Percentiles rank a stretch among this genome's conserved stretches.
These are phyloP conservation scores for Perca flavescens DNA, from an alignment of 2,113 vertebrate genomes.

Conservation along the genomic window DNA sequence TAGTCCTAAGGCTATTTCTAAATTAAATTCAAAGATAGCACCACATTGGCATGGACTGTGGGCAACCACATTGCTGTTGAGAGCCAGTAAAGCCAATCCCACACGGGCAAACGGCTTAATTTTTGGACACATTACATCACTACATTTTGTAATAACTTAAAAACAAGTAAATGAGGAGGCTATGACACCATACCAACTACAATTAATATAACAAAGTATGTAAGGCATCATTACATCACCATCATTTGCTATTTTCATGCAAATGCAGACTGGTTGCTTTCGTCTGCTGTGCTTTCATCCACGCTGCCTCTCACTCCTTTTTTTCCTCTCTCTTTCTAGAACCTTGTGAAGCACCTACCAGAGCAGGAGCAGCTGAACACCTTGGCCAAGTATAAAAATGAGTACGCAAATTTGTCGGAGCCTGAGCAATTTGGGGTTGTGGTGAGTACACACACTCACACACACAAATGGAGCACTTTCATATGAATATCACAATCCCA, in stretches of 20 bases:
- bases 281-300: neutral
- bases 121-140: neutral
- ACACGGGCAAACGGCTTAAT: neutral
- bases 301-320: neutral
- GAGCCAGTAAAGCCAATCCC: neutral
- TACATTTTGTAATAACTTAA: neutral
- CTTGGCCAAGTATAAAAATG: conserved; percentile 89
- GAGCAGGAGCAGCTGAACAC: conserved; percentile 92
- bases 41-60: neutral
- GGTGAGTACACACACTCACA: conserved; percentile 85
- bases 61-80: neutral
- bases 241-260: neutral
- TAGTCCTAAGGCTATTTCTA: neutral
- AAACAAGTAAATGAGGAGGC: neutral
- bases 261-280: neutral
- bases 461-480: conserved; percentile 27
- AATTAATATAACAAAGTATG: neutral
- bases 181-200: neutral
- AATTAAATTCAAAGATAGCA: conserved; percentile 13
- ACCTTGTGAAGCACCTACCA: conserved; percentile 92
- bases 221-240: neutral
- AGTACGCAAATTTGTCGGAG: conserved; percentile 91
- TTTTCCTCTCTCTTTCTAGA: conserved; percentile 68
- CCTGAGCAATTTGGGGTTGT: conserved; percentile 97
- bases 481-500: conserved; percentile 62